Percentiles rank a stretch among this genome's conserved stretches.
These are phyloP conservation scores for Melanaphis sacchari DNA, from an alignment of 1,140 invertebrate species.

Conservation along the genomic window DNA sequence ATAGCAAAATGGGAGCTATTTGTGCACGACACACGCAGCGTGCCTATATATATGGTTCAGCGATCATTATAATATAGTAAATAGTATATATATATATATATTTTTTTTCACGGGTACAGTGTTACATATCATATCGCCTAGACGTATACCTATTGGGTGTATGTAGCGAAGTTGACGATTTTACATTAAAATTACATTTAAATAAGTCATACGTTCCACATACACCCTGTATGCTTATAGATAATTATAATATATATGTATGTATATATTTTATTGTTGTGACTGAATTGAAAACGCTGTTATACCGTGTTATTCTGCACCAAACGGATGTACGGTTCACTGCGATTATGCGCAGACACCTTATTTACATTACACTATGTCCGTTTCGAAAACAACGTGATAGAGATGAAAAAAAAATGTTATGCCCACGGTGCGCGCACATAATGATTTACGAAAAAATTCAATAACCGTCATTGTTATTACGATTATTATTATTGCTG, in stretches of 20 bases:
- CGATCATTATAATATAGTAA: background rate
- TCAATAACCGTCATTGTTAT: background rate
- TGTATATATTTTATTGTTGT: background rate
- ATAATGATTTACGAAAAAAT: constrained; percentile 5
- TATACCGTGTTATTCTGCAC: background rate
- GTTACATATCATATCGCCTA: background rate
- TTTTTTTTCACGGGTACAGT: background rate
- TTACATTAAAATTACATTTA: background rate
- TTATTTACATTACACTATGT: constrained; percentile 9
- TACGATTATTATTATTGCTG: background rate
- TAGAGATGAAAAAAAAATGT: background rate
- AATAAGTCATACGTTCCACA: background rate
- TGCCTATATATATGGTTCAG: background rate
- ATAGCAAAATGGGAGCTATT: background rate
- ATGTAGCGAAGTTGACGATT: background rate
- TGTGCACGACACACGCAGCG: too few species aligned
- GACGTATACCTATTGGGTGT: background rate
- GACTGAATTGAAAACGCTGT: constrained; percentile 33
- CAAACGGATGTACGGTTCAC: constrained; percentile 38
- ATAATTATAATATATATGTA: background rate
- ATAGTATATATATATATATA: background rate
- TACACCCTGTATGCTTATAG: background rate
- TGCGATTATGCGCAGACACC: constrained; percentile 1
- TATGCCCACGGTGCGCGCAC: background rate
- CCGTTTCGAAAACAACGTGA: background rate